These are phyloP conservation scores for Blastomussa wellsi DNA, from an alignment of 92 coral and sea anemone genomes.

Conservation along the genomic window DNA sequence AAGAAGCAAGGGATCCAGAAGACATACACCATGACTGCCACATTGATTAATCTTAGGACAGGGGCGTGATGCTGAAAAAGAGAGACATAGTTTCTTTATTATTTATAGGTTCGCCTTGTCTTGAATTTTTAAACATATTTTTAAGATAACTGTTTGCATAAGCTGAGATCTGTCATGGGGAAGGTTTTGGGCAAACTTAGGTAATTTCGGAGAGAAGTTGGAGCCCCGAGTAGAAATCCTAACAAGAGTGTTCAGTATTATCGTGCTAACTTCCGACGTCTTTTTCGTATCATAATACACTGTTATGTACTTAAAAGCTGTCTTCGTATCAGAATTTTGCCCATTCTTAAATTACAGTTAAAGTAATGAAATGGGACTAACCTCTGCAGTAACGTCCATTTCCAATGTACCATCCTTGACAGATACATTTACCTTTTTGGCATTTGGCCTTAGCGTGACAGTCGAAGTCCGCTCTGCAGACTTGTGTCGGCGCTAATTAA, in stretches of 20 bases:
- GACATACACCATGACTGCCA: slow-evolving; percentile 18
- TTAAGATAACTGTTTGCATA: too few relatives aligned
- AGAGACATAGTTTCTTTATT: too few relatives aligned
- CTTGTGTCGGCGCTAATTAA: neutral
- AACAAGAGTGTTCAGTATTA: too few relatives aligned
- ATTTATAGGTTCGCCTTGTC: too few relatives aligned
- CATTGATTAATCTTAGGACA: slow-evolving; percentile 2
- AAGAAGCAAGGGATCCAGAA: slow-evolving; percentile 26
- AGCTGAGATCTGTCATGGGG: too few relatives aligned
- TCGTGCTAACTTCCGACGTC: too few relatives aligned
- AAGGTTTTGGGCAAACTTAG: neutral
- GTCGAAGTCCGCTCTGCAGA: neutral
- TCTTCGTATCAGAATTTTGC: too few relatives aligned
- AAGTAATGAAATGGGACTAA: neutral
- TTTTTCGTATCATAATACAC: too few relatives aligned
- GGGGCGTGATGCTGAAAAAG: neutral
- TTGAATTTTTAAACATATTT: too few relatives aligned
- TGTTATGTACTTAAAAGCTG: too few relatives aligned
- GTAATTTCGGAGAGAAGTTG: neutral
- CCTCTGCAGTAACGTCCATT: slow-evolving; percentile 34
- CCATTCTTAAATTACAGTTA: too few relatives aligned
- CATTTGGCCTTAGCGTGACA: slow-evolving; percentile 34
- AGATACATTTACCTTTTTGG: slow-evolving; percentile 8
- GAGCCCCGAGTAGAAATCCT: too few relatives aligned
- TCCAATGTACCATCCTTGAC: slow-evolving; percentile 25